Conservation (phyloP, 2,888 invertebrate genomes). For the Nowickia ferox region DNA sequence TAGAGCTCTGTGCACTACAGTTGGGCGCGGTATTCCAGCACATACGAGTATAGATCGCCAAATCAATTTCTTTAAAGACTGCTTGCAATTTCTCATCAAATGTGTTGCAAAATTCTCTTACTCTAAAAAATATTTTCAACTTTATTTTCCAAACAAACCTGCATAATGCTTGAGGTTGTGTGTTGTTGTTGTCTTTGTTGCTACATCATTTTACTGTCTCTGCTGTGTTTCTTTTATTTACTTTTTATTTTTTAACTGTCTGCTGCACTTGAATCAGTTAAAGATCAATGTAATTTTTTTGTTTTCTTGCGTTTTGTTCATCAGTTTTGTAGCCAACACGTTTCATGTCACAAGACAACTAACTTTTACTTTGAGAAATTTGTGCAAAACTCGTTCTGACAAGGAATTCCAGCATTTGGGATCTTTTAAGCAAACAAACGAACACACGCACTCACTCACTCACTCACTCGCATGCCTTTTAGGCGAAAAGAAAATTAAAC, state of each 20-base stretch:
- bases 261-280: conserved; percentile 65
- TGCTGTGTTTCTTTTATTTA: neutral
- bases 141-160: neutral
- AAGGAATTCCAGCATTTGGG: conserved; percentile 63
- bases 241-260: conserved; percentile 16
- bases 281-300: conserved; percentile 51
- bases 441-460: conserved; percentile 2
- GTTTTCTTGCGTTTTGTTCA: neutral
- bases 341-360: conserved; percentile 65
- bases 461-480: neutral
- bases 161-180: conserved; percentile 38
- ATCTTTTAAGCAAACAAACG: conserved; percentile 23
- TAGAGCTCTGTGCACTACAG: conserved; percentile 27
- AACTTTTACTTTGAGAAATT: conserved; percentile 71
- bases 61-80: neutral
- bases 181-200: conserved; percentile 5
- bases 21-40: conserved; percentile 7
- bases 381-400: conserved; percentile 66
- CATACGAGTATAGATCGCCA: neutral
- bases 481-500: conserved; percentile 44
- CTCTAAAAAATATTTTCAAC: neutral
- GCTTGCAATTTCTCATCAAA: conserved; percentile 40
- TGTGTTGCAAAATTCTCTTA: conserved; percentile 45
- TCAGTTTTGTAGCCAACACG: conserved; percentile 62
- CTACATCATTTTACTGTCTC: conserved; percentile 39